Evolutionary conservation across 92 coral and sea anemone species (phyloP).

Genomic region (Porites rus): DNA sequence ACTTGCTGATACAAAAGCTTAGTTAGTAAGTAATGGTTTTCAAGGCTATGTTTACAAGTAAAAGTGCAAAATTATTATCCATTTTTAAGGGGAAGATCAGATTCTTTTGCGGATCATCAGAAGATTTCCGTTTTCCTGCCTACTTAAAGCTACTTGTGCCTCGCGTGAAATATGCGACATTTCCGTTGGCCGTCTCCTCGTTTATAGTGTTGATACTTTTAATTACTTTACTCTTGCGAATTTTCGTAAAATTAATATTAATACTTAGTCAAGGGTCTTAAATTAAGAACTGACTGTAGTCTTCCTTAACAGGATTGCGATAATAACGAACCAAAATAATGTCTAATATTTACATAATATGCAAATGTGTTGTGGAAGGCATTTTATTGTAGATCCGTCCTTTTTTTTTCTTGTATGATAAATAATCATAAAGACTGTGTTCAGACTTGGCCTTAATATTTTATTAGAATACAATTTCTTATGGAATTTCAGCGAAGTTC

Average conservation of each 20-base stretch:
- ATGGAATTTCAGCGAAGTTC: too few species aligned
- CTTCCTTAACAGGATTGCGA: not conserved
- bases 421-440: too few species aligned
- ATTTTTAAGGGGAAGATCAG: not conserved
- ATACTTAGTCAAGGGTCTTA: not conserved
- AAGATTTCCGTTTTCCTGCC: too few species aligned
- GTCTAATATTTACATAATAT: too few species aligned
- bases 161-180: too few species aligned
- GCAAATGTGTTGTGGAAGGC: too few species aligned
- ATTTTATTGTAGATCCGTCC: too few species aligned
- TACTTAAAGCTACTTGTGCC: too few species aligned
- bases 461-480: too few species aligned
- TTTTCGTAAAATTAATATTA: not conserved
- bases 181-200: not conserved
- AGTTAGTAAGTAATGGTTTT: constrained; percentile 1
- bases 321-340: not conserved
- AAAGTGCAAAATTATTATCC: not conserved
- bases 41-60: not conserved
- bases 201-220: not conserved
- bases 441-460: too few species aligned
- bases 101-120: too few species aligned
- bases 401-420: too few species aligned
- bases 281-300: not conserved
- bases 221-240: not conserved
- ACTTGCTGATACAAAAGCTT: not conserved